Evolutionary conservation across 2,113 vertebrate species (phyloP), one percentile per base, ranked within the genome.

Genomic region (Oostethus manadensis): DNA sequence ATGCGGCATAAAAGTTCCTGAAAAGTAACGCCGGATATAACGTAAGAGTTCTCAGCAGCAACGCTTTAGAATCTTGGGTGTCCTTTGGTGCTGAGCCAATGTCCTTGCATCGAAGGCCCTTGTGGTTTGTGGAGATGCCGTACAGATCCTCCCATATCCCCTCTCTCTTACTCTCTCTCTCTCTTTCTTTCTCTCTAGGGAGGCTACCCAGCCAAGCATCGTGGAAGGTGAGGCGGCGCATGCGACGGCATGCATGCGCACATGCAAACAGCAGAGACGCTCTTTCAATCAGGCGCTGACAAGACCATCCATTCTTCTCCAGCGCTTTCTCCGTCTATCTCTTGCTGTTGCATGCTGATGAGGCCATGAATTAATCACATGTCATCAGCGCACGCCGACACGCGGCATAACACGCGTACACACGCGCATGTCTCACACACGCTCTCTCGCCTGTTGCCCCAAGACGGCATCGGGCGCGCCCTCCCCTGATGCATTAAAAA

Each of bases 401-500:
- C 56, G 55, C 51, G 76, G 57, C 62, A 68, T 64, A 81, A 81
- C 78, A 80, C 58, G 50, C 73, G n/a, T 42, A 49, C 43, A 67
- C 68, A 51, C 60, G 49, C 60, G 51, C 49, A 54, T 26, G 38
- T 64, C 48, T 54, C 60, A 42, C 54, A n/a, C 35, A 33, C 29
- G 5, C 29, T 33, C 50, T 48, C 51, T 35, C 61, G 63, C 56
- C 38, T 56, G 58, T 64, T 60, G n/a, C 43, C 64, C 63, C 71
- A 51, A 71, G 64, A 47, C 62, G 66, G 73, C 71, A 62, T 47
- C 58, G 74, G 83, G 82, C 51, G 62, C 57, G 68, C 60, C 80
- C 79, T 84, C 77, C 84, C 81, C 79, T 75, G 80, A 68, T 77
- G 80, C 84, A 89, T 89, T 89, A 89, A 88, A 89, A 91, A 90